Evolutionary conservation across 2,888 invertebrate genomes (phyloP).

Genomic region (Drosophila rellima): DNA sequence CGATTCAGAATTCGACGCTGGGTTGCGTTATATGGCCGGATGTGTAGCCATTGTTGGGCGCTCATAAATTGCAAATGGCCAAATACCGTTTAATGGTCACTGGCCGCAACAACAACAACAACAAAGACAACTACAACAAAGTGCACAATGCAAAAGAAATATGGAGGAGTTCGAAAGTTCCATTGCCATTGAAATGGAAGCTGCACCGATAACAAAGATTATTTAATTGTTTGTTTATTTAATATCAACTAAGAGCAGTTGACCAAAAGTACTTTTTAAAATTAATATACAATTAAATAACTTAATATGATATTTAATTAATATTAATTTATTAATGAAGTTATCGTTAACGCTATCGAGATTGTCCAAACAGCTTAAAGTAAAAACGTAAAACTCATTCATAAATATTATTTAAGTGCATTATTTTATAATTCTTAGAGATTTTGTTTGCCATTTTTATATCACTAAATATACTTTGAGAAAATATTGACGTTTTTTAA

Average conservation of each 20-base stretch:
- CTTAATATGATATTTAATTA: no score
- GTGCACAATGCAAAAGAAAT: constrained; percentile 18
- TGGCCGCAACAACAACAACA: constrained; percentile 50
- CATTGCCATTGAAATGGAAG: constrained; percentile 20
- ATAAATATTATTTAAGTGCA: neutral
- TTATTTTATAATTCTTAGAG: neutral
- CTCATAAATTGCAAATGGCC: constrained; percentile 84
- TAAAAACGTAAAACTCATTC: no score
- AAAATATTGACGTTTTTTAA: no score
- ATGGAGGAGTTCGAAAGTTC: constrained; percentile 9
- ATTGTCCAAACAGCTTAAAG: neutral
- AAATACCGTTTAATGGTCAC: constrained; percentile 82
- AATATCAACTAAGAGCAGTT: no score
- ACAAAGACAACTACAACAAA: constrained; percentile 23
- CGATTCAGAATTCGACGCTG: constrained; percentile 16
- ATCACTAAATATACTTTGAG: no score
- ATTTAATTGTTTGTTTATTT: no score
- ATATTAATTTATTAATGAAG: no score
- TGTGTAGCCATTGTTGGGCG: constrained; percentile 63
- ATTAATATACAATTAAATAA: no score
- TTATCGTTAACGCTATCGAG: neutral
- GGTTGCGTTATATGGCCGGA: constrained; percentile 53
- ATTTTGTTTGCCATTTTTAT: neutral
- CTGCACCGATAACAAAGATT: neutral
- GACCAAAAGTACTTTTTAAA: no score